Conservation (phyloP, 2,888 invertebrate species). For the Mongoloraphidia duomilia region DNA sequence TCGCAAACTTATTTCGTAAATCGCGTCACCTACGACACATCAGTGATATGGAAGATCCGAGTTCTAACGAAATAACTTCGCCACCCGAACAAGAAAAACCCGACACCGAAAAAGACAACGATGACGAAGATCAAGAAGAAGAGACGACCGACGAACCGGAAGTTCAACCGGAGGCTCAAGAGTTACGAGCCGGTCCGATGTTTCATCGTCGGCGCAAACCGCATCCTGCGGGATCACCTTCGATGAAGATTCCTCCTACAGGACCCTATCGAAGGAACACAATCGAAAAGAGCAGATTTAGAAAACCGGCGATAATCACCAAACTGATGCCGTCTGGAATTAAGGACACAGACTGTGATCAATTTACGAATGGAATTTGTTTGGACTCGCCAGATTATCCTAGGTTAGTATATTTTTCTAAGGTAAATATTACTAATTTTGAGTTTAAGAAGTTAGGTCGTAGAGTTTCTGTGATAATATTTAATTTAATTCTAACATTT, state of each 20-base stretch:
- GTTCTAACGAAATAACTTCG: no score
- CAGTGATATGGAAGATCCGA: no score
- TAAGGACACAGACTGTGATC: conserved; percentile 38
- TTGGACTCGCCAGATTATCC: conserved; percentile 62
- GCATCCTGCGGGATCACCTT: not conserved
- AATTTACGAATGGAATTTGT: conserved; percentile 58
- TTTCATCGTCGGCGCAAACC: not conserved
- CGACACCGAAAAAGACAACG: not conserved
- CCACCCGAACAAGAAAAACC: no score
- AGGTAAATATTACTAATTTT: no score
- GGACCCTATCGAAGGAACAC: conserved; percentile 9
- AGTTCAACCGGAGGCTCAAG: conserved; percentile 9
- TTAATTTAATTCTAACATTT: no score
- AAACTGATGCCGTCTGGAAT: conserved; percentile 24
- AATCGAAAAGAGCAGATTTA: conserved; percentile 2
- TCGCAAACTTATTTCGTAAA: conserved; percentile 44
- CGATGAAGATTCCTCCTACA: not conserved
- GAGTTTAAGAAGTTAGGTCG: no score
- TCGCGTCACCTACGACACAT: conserved; percentile 18
- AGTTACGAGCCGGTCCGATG: conserved; percentile 3
- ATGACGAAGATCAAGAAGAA: not conserved
- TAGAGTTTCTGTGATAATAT: no score
- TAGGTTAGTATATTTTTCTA: conserved; percentile 42
- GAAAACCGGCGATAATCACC: conserved; percentile 12
- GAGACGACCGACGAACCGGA: not conserved